These are phyloP conservation scores for Melitaea cinxia DNA, from an alignment of 1,140 invertebrate genomes.

Conservation along the genomic window DNA sequence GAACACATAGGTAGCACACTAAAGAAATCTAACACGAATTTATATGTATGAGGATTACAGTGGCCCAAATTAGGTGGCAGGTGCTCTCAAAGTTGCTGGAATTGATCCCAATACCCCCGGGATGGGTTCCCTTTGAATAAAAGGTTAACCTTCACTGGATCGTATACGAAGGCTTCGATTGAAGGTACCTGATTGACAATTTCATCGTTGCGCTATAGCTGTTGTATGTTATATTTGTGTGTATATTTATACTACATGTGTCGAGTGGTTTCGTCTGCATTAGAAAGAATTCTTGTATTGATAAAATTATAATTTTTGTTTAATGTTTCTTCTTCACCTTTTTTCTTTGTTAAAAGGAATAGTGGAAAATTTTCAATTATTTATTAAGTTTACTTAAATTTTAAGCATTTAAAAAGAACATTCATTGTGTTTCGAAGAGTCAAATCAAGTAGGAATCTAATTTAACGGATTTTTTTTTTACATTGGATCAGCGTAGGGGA, in stretches of 20 bases:
- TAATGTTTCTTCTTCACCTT: no score
- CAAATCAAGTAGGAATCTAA: no score
- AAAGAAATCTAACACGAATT: constrained; percentile 37
- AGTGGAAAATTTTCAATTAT: no score
- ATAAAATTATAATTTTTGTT: no score
- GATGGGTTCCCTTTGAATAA: constrained; percentile 30
- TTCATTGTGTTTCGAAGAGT: no score
- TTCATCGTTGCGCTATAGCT: neutral
- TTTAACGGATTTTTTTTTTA: no score
- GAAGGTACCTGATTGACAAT: constrained; percentile 21
- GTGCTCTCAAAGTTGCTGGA: constrained; percentile 38
- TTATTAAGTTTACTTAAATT: no score
- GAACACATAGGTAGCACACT: neutral
- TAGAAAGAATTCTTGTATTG: no score
- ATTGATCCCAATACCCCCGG: constrained; percentile 36
- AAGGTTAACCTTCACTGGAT: constrained; percentile 27
- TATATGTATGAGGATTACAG: constrained; percentile 49
- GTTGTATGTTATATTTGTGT: neutral
- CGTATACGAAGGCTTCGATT: constrained; percentile 16
- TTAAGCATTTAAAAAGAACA: no score
- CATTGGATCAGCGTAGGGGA: no score
- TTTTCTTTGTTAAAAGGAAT: no score
- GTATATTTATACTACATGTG: neutral
- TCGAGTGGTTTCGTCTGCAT: no score
- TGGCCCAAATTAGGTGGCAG: constrained; percentile 45